Conservation (phyloP, 2,888 invertebrate genomes). For the Clusia tigrina region DNA sequence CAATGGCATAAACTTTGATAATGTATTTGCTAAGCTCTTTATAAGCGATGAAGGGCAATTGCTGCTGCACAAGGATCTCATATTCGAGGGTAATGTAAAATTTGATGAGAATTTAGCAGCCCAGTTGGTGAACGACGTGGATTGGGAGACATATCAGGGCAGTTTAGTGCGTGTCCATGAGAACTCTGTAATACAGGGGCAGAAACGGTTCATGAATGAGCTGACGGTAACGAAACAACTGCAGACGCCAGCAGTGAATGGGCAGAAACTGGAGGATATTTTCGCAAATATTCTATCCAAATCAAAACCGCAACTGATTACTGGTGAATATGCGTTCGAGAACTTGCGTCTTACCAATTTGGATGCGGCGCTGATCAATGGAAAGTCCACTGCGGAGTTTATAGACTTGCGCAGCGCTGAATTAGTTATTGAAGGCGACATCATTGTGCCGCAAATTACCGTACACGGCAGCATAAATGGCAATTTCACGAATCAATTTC, state of each 20-base stretch:
- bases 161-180: constrained; percentile 44
- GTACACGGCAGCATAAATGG: constrained; percentile 45
- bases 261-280: constrained; percentile 40
- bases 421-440: constrained; percentile 41
- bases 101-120: constrained; percentile 46
- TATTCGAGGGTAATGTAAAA: constrained; percentile 51
- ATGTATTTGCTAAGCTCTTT: constrained; percentile 43
- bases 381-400: constrained; percentile 37
- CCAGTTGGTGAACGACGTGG: constrained; percentile 45
- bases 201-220: constrained; percentile 40
- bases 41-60: constrained; percentile 35
- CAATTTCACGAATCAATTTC: constrained; percentile 24
- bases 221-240: constrained; percentile 45
- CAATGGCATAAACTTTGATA: constrained; percentile 51
- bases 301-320: constrained; percentile 47
- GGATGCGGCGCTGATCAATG: constrained; percentile 48
- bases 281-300: constrained; percentile 49
- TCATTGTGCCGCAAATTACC: constrained; percentile 42
- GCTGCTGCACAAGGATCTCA: constrained; percentile 52
- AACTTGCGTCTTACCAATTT: constrained; percentile 42
- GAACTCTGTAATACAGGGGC: constrained; percentile 44
- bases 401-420: constrained; percentile 42
- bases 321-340: constrained; percentile 47
- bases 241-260: constrained; percentile 41
- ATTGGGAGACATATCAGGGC: constrained; percentile 45